Conservation (phyloP, 2,888 invertebrate species). For the Serripes groenlandicus region DNA sequence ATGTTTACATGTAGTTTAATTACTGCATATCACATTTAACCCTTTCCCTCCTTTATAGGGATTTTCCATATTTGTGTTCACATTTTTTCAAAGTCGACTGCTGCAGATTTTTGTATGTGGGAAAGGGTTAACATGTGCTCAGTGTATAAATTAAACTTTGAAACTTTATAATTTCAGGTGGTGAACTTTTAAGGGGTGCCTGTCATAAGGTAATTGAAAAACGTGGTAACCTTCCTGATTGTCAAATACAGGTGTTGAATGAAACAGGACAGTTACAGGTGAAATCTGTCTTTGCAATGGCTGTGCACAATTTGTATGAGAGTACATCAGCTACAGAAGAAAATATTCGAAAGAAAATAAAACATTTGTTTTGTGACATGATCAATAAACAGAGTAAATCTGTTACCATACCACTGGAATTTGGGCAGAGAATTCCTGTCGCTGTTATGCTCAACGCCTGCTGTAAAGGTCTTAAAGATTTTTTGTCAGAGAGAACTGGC, state of each 20-base stretch:
- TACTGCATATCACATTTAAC: no score
- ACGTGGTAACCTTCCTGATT: not conserved
- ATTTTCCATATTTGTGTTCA: no score
- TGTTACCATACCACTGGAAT: not conserved
- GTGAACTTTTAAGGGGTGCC: not conserved
- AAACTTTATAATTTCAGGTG: conserved; percentile 12
- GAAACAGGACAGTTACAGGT: not conserved
- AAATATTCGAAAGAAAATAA: not conserved
- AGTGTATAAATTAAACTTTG: no score
- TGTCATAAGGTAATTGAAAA: not conserved
- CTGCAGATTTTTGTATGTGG: no score
- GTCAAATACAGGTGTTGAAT: not conserved
- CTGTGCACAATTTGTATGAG: not conserved
- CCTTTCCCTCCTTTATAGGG: no score
- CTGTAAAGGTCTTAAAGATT: not conserved
- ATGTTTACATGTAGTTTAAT: no score
- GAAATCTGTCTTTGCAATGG: not conserved
- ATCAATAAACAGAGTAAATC: not conserved
- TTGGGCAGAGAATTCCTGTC: conserved; percentile 1
- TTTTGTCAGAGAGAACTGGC: no score
- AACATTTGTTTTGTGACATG: not conserved
- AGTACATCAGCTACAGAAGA: not conserved
- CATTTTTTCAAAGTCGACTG: no score
- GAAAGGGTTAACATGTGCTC: no score
- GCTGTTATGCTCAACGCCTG: not conserved